Evolutionary conservation across 2,113 vertebrate species (phyloP).

Genomic region (Lampris incognitus): DNA sequence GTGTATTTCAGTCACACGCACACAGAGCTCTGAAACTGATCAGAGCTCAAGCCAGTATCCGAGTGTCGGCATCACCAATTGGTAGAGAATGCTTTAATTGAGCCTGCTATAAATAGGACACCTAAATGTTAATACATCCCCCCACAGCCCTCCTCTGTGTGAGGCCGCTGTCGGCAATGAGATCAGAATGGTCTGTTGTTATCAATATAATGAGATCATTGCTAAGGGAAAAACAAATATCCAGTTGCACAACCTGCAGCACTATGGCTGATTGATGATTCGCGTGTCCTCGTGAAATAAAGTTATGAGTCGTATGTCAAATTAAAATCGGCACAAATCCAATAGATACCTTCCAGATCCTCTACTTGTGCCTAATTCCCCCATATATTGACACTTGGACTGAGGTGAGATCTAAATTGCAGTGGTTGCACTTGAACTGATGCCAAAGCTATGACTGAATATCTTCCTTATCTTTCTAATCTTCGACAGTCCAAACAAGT

Average conservation of each 20-base stretch:
- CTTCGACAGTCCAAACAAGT: not conserved
- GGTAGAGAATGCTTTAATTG: conserved; percentile 54
- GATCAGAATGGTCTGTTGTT: not conserved
- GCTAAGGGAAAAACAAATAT: no score
- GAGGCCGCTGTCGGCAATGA: not conserved
- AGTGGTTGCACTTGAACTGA: not conserved
- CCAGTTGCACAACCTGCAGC: no score
- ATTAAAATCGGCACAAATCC: no score
- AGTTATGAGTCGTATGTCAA: no score
- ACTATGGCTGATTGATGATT: no score
- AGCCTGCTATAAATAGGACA: conserved; percentile 49
- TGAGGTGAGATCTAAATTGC: not conserved
- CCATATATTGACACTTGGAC: no score
- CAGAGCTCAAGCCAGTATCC: conserved; percentile 5
- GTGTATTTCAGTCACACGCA: conserved; percentile 24
- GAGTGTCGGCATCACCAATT: conserved; percentile 35
- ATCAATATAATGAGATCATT: not conserved
- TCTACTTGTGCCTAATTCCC: no score
- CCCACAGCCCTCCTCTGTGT: not conserved
- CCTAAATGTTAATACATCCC: conserved; percentile 73
- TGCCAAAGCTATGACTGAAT: not conserved
- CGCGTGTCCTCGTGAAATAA: no score
- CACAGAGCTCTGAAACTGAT: conserved; percentile 12
- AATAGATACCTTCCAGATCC: no score
- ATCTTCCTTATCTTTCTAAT: not conserved